These are phyloP conservation scores for Strigamia transsilvanica DNA, from an alignment of 2,888 invertebrate species.

Conservation along the genomic window DNA sequence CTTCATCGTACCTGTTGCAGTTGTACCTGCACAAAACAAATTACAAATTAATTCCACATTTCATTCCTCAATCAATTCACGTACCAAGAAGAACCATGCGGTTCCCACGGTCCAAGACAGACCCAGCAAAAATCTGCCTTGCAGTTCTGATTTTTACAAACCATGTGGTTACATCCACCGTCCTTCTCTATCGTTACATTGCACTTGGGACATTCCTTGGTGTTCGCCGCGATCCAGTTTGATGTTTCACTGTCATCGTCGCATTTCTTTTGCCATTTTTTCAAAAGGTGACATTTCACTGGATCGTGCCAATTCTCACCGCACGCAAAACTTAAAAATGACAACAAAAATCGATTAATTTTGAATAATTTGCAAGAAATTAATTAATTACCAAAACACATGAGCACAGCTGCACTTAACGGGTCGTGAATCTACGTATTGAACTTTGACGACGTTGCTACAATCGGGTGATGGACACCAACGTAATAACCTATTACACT, in stretches of 20 bases:
- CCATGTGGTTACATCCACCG: constrained; percentile 99
- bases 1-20: constrained; percentile 97
- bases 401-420: constrained; percentile 93
- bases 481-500: constrained; percentile 94
- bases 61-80: too few species aligned
- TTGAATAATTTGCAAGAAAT: too few species aligned
- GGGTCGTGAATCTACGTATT: constrained; percentile 85
- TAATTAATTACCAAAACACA: constrained; percentile 79
- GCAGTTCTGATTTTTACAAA: constrained; percentile 97
- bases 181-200: constrained; percentile 96
- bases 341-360: too few species aligned
- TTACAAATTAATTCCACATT: constrained; percentile 52
- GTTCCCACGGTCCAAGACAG: constrained; percentile 98
- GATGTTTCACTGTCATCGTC: constrained; percentile 99
- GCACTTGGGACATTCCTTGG: constrained; percentile 98
- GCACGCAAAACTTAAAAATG: constrained; percentile 77
- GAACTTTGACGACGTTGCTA: constrained; percentile 90
- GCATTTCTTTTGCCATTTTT: constrained; percentile 98
- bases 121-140: constrained; percentile 99
- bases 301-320: constrained; percentile 99
- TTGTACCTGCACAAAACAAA: constrained; percentile 73
- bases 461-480: constrained; percentile 99
- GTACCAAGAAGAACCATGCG: constrained; percentile 94
- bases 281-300: constrained; percentile 89
- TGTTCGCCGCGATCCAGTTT: constrained; percentile 99